A percentile compares a stretch with the other conserved stretches of the same genome.
phyloP scores from a whole-genome alignment of 2,888 invertebrate genomes.

The Phortica okadai region DNA sequence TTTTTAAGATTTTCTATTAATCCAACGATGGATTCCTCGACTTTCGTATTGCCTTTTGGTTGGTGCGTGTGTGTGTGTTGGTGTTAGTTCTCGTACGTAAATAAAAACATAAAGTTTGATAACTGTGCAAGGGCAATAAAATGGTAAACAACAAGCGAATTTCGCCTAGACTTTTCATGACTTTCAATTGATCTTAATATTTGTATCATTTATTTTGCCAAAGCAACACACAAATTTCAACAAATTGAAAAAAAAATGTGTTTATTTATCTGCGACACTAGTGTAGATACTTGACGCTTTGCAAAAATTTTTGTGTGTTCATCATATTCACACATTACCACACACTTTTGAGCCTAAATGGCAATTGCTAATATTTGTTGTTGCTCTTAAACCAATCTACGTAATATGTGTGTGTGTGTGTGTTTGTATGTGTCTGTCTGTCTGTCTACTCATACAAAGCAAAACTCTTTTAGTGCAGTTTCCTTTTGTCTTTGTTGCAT shows the following conservation, averaged over 20 bases:
- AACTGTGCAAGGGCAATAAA: not conserved
- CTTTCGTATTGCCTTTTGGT: not conserved
- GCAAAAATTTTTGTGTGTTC: too few relatives aligned
- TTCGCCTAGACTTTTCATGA: too few relatives aligned
- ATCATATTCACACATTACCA: not conserved
- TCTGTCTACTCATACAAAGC: too few relatives aligned
- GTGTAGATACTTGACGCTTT: too few relatives aligned
- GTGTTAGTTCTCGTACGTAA: slow-evolving; percentile 11
- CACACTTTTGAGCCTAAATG: not conserved
- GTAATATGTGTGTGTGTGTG: not conserved
- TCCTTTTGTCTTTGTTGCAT: slow-evolving; percentile 35
- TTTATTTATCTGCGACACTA: too few relatives aligned
- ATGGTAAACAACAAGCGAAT: not conserved
- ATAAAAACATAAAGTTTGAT: slow-evolving; percentile 13
- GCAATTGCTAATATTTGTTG: too few relatives aligned
- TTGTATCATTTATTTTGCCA: too few relatives aligned
- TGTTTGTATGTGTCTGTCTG: not conserved
- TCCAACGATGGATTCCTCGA: slow-evolving; percentile 45
- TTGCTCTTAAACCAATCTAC: too few relatives aligned
- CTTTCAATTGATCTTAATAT: too few relatives aligned
- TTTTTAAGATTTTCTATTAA: slow-evolving; percentile 57
- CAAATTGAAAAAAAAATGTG: too few relatives aligned
- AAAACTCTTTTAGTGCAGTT: slow-evolving; percentile 30
- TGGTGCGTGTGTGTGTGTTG: not conserved
- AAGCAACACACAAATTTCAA: too few relatives aligned